phyloP scores from a whole-genome alignment of 1,140 invertebrate species.

The Steinernema khuongi region DNA sequence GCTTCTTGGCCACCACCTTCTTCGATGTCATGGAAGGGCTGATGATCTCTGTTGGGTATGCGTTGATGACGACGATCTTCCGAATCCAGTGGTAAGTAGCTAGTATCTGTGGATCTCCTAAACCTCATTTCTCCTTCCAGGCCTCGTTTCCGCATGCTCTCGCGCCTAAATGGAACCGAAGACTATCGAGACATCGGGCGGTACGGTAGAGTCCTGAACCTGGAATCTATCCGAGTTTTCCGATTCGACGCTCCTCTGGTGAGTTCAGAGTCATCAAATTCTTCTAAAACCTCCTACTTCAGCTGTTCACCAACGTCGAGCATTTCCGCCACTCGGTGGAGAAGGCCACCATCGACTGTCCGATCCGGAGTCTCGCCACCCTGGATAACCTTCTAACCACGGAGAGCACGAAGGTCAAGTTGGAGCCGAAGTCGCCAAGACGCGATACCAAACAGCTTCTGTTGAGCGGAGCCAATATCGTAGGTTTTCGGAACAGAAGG shows the following conservation, averaged over 20 bases:
- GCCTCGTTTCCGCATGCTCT: slow-evolving; percentile 44
- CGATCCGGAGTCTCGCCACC: neutral
- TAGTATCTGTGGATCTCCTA: no score
- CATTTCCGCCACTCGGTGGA: slow-evolving; percentile 44
- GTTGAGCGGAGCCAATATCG: neutral
- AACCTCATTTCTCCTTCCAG: slow-evolving; percentile 21
- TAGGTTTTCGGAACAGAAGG: slow-evolving; percentile 20
- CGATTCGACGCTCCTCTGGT: slow-evolving; percentile 47
- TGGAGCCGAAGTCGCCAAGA: slow-evolving; percentile 1
- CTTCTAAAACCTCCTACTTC: slow-evolving; percentile 22
- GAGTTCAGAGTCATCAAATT: slow-evolving; percentile 4
- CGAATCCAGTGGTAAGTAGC: slow-evolving; percentile 48
- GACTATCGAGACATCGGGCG: slow-evolving; percentile 44
- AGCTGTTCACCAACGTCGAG: slow-evolving; percentile 49
- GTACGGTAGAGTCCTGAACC: slow-evolving; percentile 35
- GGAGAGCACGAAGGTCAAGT: neutral
- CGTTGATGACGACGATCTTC: slow-evolving; percentile 49
- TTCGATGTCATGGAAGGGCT: slow-evolving; percentile 51
- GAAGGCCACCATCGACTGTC: slow-evolving; percentile 24
- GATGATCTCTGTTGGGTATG: slow-evolving; percentile 42
- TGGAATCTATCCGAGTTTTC: slow-evolving; percentile 40
- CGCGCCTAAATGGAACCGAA: slow-evolving; percentile 45
- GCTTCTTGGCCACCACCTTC: slow-evolving; percentile 44
- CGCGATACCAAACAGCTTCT: slow-evolving; percentile 11
- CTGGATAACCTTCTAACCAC: neutral